phyloP scores from a whole-genome alignment of 2,888 invertebrate genomes.

The Sinodicranocentrus sp. region DNA sequence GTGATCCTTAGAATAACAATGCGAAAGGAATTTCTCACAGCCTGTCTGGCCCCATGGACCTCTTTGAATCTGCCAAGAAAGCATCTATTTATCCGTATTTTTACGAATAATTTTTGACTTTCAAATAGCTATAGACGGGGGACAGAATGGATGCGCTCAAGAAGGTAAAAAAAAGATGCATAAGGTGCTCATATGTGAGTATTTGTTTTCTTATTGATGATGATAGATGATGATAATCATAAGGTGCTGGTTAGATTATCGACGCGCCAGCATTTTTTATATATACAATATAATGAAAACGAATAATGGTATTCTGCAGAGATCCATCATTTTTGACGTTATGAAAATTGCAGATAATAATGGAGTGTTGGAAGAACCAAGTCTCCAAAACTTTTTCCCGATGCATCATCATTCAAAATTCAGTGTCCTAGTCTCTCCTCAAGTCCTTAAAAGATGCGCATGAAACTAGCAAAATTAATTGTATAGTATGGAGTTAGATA shows the following conservation, averaged over 20 bases:
- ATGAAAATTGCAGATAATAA: slow-evolving; percentile 47
- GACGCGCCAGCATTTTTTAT: slow-evolving; percentile 48
- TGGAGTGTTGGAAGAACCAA: slow-evolving; percentile 9
- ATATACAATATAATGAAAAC: slow-evolving; percentile 24
- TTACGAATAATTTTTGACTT: slow-evolving; percentile 26
- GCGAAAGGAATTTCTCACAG: slow-evolving; percentile 35
- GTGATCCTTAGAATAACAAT: slow-evolving; percentile 6
- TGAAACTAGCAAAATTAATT: no score
- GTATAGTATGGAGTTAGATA: no score
- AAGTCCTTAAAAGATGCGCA: no score
- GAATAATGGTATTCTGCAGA: slow-evolving; percentile 41
- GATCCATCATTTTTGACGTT: slow-evolving; percentile 59
- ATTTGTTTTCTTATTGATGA: slow-evolving; percentile 44
- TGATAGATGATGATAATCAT: slow-evolving; percentile 65
- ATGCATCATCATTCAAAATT: background rate
- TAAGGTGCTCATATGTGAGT: slow-evolving; percentile 1
- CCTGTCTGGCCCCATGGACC: slow-evolving; percentile 16
- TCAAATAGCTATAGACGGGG: no score
- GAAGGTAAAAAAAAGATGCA: slow-evolving; percentile 19
- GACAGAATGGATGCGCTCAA: background rate
- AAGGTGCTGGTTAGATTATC: slow-evolving; percentile 58
- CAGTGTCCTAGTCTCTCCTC: slow-evolving; percentile 39
- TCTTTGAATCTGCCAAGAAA: slow-evolving; percentile 32
- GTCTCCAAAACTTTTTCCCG: background rate
- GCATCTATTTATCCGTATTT: slow-evolving; percentile 33